These are phyloP conservation scores for Caenorhabditis inopinata DNA, from an alignment of 1,140 invertebrate species.

Conservation along the genomic window DNA sequence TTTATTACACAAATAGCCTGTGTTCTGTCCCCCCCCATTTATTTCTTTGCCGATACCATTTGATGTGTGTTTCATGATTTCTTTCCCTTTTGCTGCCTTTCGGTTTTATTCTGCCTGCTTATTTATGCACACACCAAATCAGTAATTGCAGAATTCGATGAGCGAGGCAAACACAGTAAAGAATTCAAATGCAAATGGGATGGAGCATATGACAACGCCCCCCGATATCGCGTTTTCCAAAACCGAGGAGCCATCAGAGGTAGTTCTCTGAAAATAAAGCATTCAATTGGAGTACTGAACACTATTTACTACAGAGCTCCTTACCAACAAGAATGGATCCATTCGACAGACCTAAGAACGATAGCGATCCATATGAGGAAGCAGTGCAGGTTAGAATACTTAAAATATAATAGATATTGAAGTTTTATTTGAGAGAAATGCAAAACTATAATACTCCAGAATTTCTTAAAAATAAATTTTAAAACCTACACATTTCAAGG, in stretches of 20 bases:
- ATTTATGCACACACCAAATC: background rate
- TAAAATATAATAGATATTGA: too few species aligned
- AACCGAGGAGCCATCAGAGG: background rate
- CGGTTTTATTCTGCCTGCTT: background rate
- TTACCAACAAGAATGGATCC: background rate
- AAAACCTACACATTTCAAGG: too few species aligned
- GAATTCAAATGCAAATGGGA: background rate
- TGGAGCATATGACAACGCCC: background rate
- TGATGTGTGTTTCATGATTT: slow-evolving; percentile 8
- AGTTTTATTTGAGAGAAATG: too few species aligned
- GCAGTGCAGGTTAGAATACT: background rate
- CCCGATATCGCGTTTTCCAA: background rate
- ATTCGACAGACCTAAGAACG: background rate
- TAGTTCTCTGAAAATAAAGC: too few species aligned
- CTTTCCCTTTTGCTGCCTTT: background rate
- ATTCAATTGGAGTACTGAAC: too few species aligned
- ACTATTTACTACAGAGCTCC: too few species aligned
- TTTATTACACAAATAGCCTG: slow-evolving; percentile 21
- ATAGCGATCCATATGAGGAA: background rate
- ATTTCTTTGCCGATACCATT: background rate
- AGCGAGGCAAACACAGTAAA: background rate
- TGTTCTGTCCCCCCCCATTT: background rate
- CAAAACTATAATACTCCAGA: too few species aligned
- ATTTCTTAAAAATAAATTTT: too few species aligned
- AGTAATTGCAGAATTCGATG: slow-evolving; percentile 22